These are phyloP conservation scores for Upupa epops DNA, from an alignment of 2,113 vertebrate species.

Conservation along the genomic window DNA sequence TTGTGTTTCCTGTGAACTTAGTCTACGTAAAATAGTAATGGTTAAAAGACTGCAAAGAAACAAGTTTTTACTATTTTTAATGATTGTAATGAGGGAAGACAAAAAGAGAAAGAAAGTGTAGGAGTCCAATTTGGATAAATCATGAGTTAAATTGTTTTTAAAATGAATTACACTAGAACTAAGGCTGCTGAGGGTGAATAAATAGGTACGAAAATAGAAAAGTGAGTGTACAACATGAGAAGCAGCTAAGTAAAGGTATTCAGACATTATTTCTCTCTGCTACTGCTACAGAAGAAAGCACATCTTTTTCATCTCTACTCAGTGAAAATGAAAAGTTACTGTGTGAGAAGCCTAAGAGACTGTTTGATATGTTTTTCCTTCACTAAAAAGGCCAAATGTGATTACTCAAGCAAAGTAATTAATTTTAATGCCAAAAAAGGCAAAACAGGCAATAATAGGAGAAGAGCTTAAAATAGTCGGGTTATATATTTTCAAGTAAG, in stretches of 20 bases:
- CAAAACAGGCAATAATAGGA: neutral
- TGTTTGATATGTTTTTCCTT: neutral
- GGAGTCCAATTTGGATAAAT: neutral
- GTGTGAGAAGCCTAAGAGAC: neutral
- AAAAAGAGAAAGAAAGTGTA: neutral
- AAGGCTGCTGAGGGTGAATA: neutral
- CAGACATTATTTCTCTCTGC: neutral
- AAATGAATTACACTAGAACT: neutral
- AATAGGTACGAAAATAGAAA: neutral
- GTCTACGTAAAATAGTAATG: neutral
- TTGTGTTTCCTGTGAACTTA: neutral
- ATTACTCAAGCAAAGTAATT: neutral
- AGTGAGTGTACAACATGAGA: neutral
- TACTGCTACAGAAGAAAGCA: neutral
- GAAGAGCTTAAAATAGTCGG: neutral
- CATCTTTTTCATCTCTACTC: neutral
- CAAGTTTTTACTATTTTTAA: neutral
- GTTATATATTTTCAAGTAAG: neutral
- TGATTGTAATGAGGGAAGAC: neutral
- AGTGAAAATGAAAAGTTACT: neutral
- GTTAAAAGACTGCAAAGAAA: neutral
- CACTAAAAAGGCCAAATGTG: neutral
- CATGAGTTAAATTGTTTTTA: neutral
- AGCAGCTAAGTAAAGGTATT: neutral
- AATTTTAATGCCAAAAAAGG: neutral